Percentiles rank a stretch among this genome's conserved stretches.
Conservation (phyloP, 2,888 invertebrate genomes). For the Mesodorylaimus sp. region DNA sequence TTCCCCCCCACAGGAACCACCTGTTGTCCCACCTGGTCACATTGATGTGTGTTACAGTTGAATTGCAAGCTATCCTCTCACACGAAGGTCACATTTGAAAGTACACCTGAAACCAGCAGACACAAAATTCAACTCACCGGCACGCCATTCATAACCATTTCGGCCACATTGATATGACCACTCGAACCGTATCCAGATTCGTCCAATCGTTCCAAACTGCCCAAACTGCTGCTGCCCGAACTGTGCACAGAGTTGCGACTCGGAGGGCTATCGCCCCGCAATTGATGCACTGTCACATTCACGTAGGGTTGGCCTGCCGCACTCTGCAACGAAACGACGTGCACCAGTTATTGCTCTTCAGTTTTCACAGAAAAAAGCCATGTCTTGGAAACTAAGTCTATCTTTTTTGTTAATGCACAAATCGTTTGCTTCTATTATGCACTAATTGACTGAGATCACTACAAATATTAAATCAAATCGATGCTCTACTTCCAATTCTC, state of each 20-base stretch:
- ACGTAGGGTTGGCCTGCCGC: constrained; percentile 8
- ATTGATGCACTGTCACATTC: not conserved
- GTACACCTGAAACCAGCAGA: no score
- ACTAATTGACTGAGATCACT: no score
- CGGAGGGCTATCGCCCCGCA: constrained; percentile 15
- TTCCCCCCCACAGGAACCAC: no score
- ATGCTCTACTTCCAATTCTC: no score
- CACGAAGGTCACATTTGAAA: no score
- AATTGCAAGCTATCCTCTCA: no score
- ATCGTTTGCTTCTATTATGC: no score
- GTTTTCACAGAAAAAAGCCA: not conserved
- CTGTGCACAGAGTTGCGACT: constrained; percentile 35
- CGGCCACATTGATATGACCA: constrained; percentile 31
- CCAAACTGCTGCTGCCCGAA: constrained; percentile 29
- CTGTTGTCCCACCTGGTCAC: no score
- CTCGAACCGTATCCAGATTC: constrained; percentile 22
- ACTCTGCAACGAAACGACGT: constrained; percentile 7
- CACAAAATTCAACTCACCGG: constrained; percentile 43
- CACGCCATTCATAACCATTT: constrained; percentile 44
- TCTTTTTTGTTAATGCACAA: no score
- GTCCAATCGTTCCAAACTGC: constrained; percentile 47
- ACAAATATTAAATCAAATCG: no score
- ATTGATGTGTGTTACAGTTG: no score
- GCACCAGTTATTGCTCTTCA: not conserved
- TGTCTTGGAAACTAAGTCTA: not conserved